Base-by-base conservation (phyloP, 2,113 vertebrate species). In the Theropithecus gelada region DNA sequence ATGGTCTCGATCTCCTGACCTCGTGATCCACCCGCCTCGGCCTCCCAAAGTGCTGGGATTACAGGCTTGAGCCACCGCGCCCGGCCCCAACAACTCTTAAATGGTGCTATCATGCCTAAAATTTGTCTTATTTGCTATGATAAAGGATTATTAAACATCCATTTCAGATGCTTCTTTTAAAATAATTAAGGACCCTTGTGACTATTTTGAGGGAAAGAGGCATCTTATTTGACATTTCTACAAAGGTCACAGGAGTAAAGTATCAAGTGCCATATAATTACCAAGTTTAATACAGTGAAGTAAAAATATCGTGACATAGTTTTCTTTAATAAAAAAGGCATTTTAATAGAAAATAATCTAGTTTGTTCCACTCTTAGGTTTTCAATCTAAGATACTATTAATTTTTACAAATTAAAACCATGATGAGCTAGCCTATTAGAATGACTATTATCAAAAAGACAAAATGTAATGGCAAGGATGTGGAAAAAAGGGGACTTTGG, bases 161-260 rank as follows among this genome's bases (percentile, higher is more conserved):
- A 78, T 61, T 94, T 92, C 30, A 94, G 43, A 83, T 52, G n/a
- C 11, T 87, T 66, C 43, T 87, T 73, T n/a, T 64, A 66, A 81
- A 86, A 91, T 68, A 88, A 92, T 94, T 76, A 88, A 91, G 8
- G 59, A 88, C 16, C 1, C 35, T 89, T 20, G 1, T 90, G 52
- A 64, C 27, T 73, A 11, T 55, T 96, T 32, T 89, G 85, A 96
- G 82, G 73, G 45, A 84, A 84, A 55, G 35, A 94, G 84, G 88
- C 61, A 89, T 48, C n/a, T 85, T 84, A 81, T 70, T 13, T 83
- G 79, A 92, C 45, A 93, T 75, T 93, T 93, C 20, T 80, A 95
- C 32, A 80, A 89, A 95, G 61, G 59, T 48, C 11, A n/a, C 14
- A 94, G 25, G 52, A 84, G 72, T 38, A 88, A 92, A 94, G 88